Evolutionary conservation across 2,888 invertebrate genomes (phyloP).

Genomic region (Agonopterix subpropinquella): DNA sequence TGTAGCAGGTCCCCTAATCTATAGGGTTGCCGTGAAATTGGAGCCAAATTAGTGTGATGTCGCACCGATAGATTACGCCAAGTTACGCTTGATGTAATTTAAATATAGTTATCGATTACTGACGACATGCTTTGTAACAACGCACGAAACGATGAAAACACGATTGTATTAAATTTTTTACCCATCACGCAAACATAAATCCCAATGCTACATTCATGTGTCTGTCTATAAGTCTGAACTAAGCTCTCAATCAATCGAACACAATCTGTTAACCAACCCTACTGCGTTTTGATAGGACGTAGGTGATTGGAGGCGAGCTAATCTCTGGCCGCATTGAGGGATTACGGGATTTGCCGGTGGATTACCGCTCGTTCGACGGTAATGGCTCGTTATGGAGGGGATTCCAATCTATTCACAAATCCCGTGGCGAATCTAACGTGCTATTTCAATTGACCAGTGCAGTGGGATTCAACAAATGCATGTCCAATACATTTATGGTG

Average conservation of each 20-base stretch:
- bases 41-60: slow-evolving; percentile 4
- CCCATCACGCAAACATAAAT: no score
- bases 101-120: no score
- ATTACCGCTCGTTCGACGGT: slow-evolving; percentile 33
- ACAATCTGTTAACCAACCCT: no score
- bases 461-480: neutral
- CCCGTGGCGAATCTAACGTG: slow-evolving; percentile 17
- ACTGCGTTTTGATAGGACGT: no score
- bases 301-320: slow-evolving; percentile 23
- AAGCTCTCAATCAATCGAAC: no score
- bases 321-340: slow-evolving; percentile 39
- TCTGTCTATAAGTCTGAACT: no score
- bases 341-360: slow-evolving; percentile 42
- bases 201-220: no score
- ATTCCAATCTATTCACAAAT: slow-evolving; percentile 40
- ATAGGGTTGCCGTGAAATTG: slow-evolving; percentile 29
- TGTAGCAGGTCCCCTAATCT: slow-evolving; percentile 22
- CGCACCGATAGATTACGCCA: neutral
- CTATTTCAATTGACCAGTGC: neutral
- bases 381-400: slow-evolving; percentile 14
- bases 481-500: neutral
- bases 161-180: no score
- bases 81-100: no score
- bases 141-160: no score
- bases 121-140: no score